These are phyloP conservation scores for Paralichthys olivaceus DNA, from an alignment of 2,113 vertebrate genomes.

Conservation along the genomic window DNA sequence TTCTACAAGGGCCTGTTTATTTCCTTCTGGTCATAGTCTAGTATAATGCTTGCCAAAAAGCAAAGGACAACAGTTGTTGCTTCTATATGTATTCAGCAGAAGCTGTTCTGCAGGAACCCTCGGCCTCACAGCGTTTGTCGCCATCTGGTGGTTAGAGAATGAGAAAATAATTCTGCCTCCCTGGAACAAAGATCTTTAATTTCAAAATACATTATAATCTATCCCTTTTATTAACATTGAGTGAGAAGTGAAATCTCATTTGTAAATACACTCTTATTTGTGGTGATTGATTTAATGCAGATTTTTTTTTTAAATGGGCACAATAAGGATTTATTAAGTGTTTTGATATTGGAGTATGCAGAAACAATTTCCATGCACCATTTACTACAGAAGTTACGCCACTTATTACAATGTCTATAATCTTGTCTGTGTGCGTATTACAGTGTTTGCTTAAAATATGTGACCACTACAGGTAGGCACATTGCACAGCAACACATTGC, in stretches of 20 bases:
- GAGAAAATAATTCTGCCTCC: not conserved
- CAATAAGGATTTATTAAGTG: too few species aligned
- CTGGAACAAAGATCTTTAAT: not conserved
- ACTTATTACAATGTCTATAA: too few species aligned
- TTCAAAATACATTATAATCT: not conserved
- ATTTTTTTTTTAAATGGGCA: too few species aligned
- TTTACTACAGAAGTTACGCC: too few species aligned
- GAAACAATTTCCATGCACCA: too few species aligned
- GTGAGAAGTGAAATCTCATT: too few species aligned
- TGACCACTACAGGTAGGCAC: too few species aligned
- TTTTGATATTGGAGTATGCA: too few species aligned
- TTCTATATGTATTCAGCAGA: constrained; percentile 33
- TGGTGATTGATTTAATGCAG: too few species aligned
- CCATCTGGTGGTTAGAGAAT: constrained; percentile 64
- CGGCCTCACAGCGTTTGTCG: constrained; percentile 30
- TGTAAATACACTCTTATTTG: too few species aligned
- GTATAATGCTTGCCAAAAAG: constrained; percentile 13
- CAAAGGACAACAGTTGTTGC: constrained; percentile 39
- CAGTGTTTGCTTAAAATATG: not conserved
- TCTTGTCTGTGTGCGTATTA: not conserved
- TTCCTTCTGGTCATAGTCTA: not conserved
- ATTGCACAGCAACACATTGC: too few species aligned
- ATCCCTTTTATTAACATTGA: not conserved
- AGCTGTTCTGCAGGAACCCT: not conserved
- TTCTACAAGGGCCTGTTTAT: constrained; percentile 1